Percentiles rank a stretch among this genome's conserved stretches.
phyloP scores from a whole-genome alignment of 2,113 vertebrate genomes.

The Acanthisitta chloris region DNA sequence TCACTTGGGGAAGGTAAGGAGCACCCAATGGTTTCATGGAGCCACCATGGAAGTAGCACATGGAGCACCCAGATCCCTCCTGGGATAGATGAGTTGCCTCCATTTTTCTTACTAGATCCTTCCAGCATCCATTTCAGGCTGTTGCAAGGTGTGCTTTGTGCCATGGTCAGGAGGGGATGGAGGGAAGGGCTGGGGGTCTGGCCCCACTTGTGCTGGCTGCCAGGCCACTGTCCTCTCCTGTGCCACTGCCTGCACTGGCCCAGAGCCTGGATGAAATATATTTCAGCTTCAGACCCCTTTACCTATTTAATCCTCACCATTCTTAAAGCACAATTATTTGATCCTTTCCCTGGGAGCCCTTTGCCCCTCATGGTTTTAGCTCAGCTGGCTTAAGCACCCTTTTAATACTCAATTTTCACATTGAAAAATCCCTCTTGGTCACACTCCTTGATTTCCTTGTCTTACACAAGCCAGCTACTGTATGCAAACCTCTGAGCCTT shows the following conservation, averaged over 20 bases:
- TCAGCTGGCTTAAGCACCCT: neutral
- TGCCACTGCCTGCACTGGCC: neutral
- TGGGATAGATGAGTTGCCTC: neutral
- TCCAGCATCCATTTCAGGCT: neutral
- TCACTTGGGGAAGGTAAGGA: neutral
- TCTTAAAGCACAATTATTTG: neutral
- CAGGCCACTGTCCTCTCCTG: neutral
- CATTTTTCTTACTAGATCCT: neutral
- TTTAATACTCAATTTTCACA: conserved; percentile 32
- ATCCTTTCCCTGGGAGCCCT: neutral
- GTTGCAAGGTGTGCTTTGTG: neutral
- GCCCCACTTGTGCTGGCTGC: neutral
- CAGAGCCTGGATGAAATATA: neutral
- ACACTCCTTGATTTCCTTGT: neutral
- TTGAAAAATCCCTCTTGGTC: conserved; percentile 30
- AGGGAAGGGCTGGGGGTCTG: neutral
- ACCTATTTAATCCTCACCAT: neutral
- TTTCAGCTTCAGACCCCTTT: neutral
- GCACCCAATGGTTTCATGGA: neutral
- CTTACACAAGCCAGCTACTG: conserved; percentile 46
- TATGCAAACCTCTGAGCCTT: conserved; percentile 20
- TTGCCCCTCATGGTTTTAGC: neutral
- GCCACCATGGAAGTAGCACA: neutral
- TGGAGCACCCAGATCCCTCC: neutral
- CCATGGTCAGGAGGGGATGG: neutral